Evolutionary conservation across 92 coral and sea anemone species (phyloP), one percentile per base, ranked within the genome.

Genomic region (Porites cylindrica): DNA sequence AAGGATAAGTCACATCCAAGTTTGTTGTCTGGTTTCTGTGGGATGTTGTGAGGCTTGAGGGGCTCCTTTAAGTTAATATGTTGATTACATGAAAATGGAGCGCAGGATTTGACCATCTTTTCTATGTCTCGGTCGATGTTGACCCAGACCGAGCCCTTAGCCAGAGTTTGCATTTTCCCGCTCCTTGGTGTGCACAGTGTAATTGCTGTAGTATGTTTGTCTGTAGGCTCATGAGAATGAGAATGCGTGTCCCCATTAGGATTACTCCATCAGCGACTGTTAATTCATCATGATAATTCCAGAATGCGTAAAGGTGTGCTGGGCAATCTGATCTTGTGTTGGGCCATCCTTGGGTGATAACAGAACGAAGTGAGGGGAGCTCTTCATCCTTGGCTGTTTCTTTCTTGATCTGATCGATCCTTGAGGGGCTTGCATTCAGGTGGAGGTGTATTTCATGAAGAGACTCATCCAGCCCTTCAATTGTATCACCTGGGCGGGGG

Each of bases 121-220:
- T 94, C 89, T 12, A 91, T 89, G 76, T 94, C 90, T 6, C 85
- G 79, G 70, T 91, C 91, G 19, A 91, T 89, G 86, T 85, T 93
- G 76, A 78, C 84, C 91, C 93, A 82, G 85, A 93, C 96, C 11
- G 96, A 90, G 24, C 87, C 96, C 77, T 87, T 93, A 50, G 90
- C 90, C 96, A 71, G 78, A 86, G 96, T 60, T 94, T 91, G 70
- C 95, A 94, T 52, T 94, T 91, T 75, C 91, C 97, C 17, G 93
- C 82, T 20, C 94, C 91, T 75, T 91, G 96, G 80, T 89, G 94
- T 20, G 93, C 93, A 81, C 89, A 91, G 76, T 94, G 94, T 14
- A 94, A 81, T 59, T 91, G 85, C 88, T 88, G 60, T 12, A 91
- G 68, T 7, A 94, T 86, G 23, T 78, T 91, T 10, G 90, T 78